A percentile compares a stretch with the other conserved stretches of the same genome.
These are phyloP conservation scores for Rattus norvegicus DNA, from an alignment of 2,113 vertebrate species.

Conservation along the genomic window GRCr8 NC_086034.1:84010001-84010500, in stretches of 20 bases:
- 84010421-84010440: neutral
- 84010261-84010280: neutral
- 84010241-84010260: neutral
- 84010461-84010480: accelerated
- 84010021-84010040: neutral
- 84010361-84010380: neutral
- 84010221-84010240: neutral
- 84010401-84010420: neutral
- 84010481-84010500: neutral
- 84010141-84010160: accelerated
- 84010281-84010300: accelerated
- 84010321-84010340: neutral
- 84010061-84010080: neutral
- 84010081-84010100: neutral
- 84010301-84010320: neutral
- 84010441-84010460: neutral
- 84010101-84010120: neutral
- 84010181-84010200: too few species aligned
- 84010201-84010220: neutral
- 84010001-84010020: neutral
- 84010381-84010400: neutral
- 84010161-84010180: too few species aligned
- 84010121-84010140: neutral
- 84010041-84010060: accelerated
- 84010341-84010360: too few species aligned